Evolutionary conservation across 1,140 invertebrate species (phyloP).

Genomic region (Trissolcus basalis): DNA sequence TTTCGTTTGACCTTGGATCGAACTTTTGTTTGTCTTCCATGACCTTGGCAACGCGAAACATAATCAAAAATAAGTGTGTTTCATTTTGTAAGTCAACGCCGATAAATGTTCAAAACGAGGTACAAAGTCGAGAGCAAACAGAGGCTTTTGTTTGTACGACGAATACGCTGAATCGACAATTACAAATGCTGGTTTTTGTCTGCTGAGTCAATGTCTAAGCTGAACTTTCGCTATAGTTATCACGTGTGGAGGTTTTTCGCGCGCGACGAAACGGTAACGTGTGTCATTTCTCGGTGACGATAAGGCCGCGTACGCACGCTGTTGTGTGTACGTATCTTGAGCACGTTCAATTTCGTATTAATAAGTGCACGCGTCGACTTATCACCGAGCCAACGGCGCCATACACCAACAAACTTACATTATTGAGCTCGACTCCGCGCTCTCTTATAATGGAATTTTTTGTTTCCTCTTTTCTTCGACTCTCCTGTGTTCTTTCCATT

Average conservation of each 20-base stretch:
- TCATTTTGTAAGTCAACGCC: neutral
- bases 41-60: too few species aligned
- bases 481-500: conserved; percentile 10
- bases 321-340: conserved; percentile 12
- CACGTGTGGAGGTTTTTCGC: conserved; percentile 53
- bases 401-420: conserved; percentile 37
- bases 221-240: conserved; percentile 37
- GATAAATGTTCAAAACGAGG: conserved; percentile 14
- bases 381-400: conserved; percentile 27
- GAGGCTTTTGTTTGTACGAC: conserved; percentile 10
- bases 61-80: too few species aligned
- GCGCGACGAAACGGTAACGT: conserved; percentile 57
- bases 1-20: too few species aligned
- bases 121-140: conserved; percentile 37
- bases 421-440: conserved; percentile 25
- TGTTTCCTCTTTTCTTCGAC: too few species aligned
- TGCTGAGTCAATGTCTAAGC: conserved; percentile 50
- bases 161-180: conserved; percentile 50
- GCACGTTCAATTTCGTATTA: conserved; percentile 51
- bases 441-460: too few species aligned
- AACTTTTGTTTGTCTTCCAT: too few species aligned
- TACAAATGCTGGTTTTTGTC: conserved; percentile 45
- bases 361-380: conserved; percentile 51
- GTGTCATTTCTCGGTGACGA: conserved; percentile 53
- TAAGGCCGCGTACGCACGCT: conserved; percentile 49